Base-by-base conservation (phyloP, 2,113 vertebrate species). In the Semnopithecus entellus region DNA sequence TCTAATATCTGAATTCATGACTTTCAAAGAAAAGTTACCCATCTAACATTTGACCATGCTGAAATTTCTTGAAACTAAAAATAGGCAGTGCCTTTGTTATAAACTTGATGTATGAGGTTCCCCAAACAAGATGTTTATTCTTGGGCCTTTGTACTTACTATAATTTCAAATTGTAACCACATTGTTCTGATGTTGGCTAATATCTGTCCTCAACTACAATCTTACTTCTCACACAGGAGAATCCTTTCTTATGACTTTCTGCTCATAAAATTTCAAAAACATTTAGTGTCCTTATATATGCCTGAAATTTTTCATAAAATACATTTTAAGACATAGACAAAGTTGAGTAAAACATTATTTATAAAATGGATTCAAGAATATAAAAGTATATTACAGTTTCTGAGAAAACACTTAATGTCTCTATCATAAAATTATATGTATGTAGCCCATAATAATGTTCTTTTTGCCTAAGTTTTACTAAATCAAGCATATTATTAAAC, bases 21-120 rank as follows among this genome's bases (percentile, higher is more conserved):
- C 32, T 93, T 61, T 68, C 64, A 88, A 94, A 83, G 55, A 94
- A 78, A 88, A 61, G 20, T 66, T 90, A 93, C 8, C 43, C 55
- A 92, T 66, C 14, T 84, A 84, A 76, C 35, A 93, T 22, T 76
- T 91, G 50, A 78, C 27, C 8, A 3, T 45, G 5, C 38, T 91
- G 6, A 13, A 16, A 52, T 85, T 95, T 25, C 66, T 95, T 59
- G 16, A 93, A 95, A 68, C 23, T 78, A 50, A 82, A 97, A 90
- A 20, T 48, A 86, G 30, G 17, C 4, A 55, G 35, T 43, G 23
- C 1, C 35, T 82, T 80, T 82, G 16, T 76, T 89, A 50, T 16
- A 61, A 75, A 64, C 3, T 90, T 68, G 35, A 95, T 59, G 91
- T 43, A 89, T 0, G 4, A 93, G 61, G 10, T 90, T 91, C 68